Evolutionary conservation across 2,888 invertebrate species (phyloP).

Genomic region (Lasioglossum morio): DNA sequence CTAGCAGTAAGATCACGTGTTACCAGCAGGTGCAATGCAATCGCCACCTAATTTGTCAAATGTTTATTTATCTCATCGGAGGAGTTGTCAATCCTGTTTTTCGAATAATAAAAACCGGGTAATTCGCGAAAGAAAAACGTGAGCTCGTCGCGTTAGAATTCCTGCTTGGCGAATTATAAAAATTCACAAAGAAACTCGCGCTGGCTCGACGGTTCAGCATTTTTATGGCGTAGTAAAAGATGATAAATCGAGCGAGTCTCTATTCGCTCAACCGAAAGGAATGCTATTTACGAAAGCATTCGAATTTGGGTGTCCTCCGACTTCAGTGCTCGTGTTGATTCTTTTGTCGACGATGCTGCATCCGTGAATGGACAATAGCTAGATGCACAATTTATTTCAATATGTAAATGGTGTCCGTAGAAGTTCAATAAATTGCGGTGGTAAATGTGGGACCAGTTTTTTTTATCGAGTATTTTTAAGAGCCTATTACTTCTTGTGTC

Average conservation of each 20-base stretch:
- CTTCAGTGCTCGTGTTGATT: slow-evolving; percentile 40
- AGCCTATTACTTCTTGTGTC: not conserved
- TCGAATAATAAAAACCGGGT: not conserved
- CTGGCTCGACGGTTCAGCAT: not conserved
- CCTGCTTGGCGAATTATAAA: slow-evolving; percentile 6
- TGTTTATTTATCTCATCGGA: not conserved
- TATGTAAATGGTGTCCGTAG: not conserved
- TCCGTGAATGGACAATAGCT: not conserved
- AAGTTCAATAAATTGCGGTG: not conserved
- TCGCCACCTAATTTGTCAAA: not conserved
- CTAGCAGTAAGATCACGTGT: not conserved
- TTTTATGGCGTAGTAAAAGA: slow-evolving; percentile 2
- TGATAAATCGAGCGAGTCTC: not conserved
- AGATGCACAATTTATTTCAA: not conserved
- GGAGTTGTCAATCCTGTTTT: not conserved
- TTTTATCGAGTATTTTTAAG: not conserved
- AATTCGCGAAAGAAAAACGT: not conserved
- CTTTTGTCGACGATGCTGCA: slow-evolving; percentile 38
- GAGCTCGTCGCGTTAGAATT: not conserved
- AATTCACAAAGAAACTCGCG: not conserved
- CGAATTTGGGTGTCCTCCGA: slow-evolving; percentile 33
- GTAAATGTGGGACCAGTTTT: not conserved
- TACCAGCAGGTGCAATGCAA: not conserved
- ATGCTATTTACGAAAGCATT: slow-evolving; percentile 49
- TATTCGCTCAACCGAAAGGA: slow-evolving; percentile 10